A percentile compares a stretch with the other conserved stretches of the same genome.
Evolutionary conservation across 2,797 vertebrate genomes (phyloP).

Genomic region (Phoeniculus purpureus): DNA sequence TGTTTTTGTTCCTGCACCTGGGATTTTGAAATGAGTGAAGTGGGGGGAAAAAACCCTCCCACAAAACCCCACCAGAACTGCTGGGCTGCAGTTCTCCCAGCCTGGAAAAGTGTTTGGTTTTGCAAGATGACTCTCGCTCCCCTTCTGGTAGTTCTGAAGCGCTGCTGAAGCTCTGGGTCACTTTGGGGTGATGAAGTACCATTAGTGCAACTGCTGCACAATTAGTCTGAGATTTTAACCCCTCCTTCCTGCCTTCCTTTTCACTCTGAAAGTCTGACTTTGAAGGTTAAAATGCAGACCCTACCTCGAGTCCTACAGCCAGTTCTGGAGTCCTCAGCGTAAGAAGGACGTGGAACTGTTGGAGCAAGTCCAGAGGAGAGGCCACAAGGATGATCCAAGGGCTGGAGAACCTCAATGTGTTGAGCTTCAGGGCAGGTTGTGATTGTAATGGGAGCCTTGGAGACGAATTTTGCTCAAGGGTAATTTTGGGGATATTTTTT

Average conservation of each 20-base stretch:
- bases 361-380: too few relatives aligned
- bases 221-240: neutral
- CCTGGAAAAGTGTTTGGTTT: slow-evolving; percentile 16
- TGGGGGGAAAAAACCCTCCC: neutral
- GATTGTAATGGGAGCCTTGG: neutral
- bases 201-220: neutral
- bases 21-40: neutral
- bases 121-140: neutral
- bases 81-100: neutral
- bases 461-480: neutral
- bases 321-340: too few relatives aligned
- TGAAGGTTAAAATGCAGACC: neutral
- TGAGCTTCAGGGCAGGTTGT: neutral
- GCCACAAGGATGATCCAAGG: too few relatives aligned
- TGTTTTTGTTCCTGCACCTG: slow-evolving; percentile 38
- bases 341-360: too few relatives aligned
- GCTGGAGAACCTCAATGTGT: neutral
- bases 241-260: neutral
- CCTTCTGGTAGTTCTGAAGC: neutral
- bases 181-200: neutral
- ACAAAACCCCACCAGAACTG: neutral
- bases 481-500: neutral
- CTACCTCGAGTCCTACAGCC: too few relatives aligned
- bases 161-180: neutral
- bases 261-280: neutral